phyloP scores from a whole-genome alignment of 64 coral and sea anemone species.

The Anthopleura sola region DNA sequence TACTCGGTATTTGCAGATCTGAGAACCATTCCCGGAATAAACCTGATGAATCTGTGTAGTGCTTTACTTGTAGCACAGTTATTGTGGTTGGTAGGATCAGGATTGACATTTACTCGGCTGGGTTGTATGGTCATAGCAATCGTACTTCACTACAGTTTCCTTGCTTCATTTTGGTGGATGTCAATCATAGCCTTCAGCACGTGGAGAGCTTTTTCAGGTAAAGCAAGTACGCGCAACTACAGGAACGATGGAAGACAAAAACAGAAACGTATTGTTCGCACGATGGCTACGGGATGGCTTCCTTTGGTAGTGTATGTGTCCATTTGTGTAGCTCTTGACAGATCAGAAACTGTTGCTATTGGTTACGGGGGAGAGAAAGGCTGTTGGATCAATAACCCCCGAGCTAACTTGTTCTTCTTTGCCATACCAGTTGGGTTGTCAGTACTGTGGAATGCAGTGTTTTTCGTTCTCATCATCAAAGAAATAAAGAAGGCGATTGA shows the following conservation, averaged over 20 bases:
- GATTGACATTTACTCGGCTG: background rate
- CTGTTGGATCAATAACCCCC: constrained; percentile 46
- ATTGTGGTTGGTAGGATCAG: constrained; percentile 32
- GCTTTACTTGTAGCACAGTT: constrained; percentile 8
- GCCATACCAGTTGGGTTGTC: constrained; percentile 28
- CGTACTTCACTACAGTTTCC: constrained; percentile 25
- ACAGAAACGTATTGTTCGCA: background rate
- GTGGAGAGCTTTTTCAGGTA: constrained; percentile 29
- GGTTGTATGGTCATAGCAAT: constrained; percentile 41
- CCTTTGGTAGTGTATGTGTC: background rate
- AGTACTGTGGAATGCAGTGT: constrained; percentile 12
- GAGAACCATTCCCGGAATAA: constrained; percentile 41
- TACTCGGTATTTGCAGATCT: constrained; percentile 36
- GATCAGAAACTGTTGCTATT: constrained; percentile 33
- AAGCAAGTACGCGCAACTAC: background rate
- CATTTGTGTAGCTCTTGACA: constrained; percentile 39
- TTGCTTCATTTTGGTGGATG: constrained; percentile 38
- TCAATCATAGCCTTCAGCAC: too few relatives aligned
- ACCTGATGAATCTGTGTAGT: constrained; percentile 35
- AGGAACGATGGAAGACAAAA: background rate
- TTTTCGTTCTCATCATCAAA: constrained; percentile 45
- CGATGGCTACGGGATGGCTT: constrained; percentile 39
- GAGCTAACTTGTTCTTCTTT: constrained; percentile 32
- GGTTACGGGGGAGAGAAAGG: constrained; percentile 42
- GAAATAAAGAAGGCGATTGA: constrained; percentile 38